Evolutionary conservation across 2,888 invertebrate species (phyloP).

Genomic region (Gasteruption jaculator): DNA sequence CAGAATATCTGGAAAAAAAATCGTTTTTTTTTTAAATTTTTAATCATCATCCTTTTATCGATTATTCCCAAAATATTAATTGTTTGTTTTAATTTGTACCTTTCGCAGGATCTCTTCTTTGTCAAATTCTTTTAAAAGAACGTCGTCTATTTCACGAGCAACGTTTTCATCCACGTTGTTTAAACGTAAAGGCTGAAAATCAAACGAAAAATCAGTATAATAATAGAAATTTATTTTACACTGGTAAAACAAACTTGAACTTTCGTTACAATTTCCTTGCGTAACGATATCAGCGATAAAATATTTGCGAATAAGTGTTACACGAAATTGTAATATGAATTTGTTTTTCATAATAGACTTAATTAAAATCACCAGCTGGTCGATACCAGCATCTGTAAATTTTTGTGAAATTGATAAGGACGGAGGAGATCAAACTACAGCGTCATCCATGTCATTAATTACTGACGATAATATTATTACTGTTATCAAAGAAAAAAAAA

Average conservation of each 20-base stretch:
- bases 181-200: slow-evolving; percentile 70
- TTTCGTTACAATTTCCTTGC: slow-evolving; percentile 7
- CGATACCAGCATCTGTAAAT: no score
- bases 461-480: no score
- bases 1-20: slow-evolving; percentile 63
- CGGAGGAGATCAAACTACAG: no score
- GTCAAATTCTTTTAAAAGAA: slow-evolving; percentile 76
- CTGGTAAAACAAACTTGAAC: slow-evolving; percentile 17
- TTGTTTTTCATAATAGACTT: not conserved
- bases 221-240: slow-evolving; percentile 27
- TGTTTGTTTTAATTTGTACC: slow-evolving; percentile 49
- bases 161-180: slow-evolving; percentile 80
- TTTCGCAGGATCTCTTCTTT: slow-evolving; percentile 85
- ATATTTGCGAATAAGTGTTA: slow-evolving; percentile 3
- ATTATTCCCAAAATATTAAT: slow-evolving; percentile 3
- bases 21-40: not conserved
- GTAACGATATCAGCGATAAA: no score
- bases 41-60: not conserved
- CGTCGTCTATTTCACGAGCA: slow-evolving; percentile 86
- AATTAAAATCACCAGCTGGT: slow-evolving; percentile 1
- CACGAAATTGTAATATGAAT: not conserved
- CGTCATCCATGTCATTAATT: no score
- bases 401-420: no score
- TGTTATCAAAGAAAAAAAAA: no score
- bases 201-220: slow-evolving; percentile 17